Base-by-base conservation (phyloP, 92 coral and sea anemone species). In the Parazoanthus atlanticus region DNA sequence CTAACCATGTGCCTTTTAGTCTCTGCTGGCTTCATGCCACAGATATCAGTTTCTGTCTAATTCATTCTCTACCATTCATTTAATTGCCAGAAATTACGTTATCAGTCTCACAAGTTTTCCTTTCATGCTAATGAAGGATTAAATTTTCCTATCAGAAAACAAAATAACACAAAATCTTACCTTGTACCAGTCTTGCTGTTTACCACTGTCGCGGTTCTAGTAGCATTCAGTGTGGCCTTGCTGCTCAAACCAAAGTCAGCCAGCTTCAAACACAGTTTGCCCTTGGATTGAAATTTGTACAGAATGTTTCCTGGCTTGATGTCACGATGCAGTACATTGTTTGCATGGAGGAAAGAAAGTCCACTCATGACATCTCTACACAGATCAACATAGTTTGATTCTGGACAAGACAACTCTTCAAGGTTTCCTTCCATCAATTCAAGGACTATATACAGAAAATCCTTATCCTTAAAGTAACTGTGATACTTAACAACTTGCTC, bases 231-330 rank as follows among this genome's bases (percentile, higher is more conserved):
- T 66, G 72, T 29, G 30, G 72, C 29, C 11, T 80, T 80, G 70
- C 38, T 80, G 21, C 70, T 69, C 85, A 80, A 80, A 3, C 85
- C 85, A 80, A 80, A 80, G 28, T 80, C 85, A 3, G 85, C 85
- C 64, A 80, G 34, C 72, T 80, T 80, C 70, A 80, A 49, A 49
- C 26, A 26, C 56, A 80, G 52, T 29, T 64, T 29, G 28, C 58
- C 58, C 0, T 52, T 52, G 19, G 85, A 34, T 41, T 23, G 23
- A 28, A 19, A 13, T 30, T 47, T 32, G 56, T 80, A 80, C 23
- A 80, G 10, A 8, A 80, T 49, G 70, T 80, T 80, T 3, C 85
- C 85, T 52, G 85, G 85, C 70, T 80, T 80, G 70, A 80, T 64
- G 46, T 80, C 85, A 10, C 85, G 85, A 17, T 80, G 85, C 6